phyloP scores from a whole-genome alignment of 2,888 invertebrate species.

The Dione juno region DNA sequence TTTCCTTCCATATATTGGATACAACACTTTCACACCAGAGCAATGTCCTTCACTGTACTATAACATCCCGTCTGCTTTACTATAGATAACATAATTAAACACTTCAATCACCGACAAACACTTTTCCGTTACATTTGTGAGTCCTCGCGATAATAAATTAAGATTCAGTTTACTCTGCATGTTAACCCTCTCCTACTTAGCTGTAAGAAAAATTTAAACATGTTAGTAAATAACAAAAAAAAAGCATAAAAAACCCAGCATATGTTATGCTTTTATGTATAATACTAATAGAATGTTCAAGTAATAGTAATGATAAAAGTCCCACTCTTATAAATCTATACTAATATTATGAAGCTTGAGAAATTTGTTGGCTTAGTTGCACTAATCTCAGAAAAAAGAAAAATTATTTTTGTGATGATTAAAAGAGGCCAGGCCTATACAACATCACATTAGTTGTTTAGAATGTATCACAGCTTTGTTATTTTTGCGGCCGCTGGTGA shows the following conservation, averaged over 20 bases:
- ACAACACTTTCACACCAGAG: constrained; percentile 82
- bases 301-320: too few relatives aligned
- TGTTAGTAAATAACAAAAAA: constrained; percentile 21
- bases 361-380: too few relatives aligned
- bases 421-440: too few relatives aligned
- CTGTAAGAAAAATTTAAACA: constrained; percentile 62
- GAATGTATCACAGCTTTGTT: too few relatives aligned
- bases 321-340: too few relatives aligned
- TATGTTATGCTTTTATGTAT: too few relatives aligned
- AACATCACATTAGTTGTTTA: too few relatives aligned
- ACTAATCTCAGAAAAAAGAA: too few relatives aligned
- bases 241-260: neutral
- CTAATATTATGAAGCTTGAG: too few relatives aligned
- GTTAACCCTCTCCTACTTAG: constrained; percentile 68
- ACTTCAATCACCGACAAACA: constrained; percentile 74
- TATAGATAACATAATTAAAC: constrained; percentile 68
- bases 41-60: constrained; percentile 73
- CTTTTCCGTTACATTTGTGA: constrained; percentile 78
- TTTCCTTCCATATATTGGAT: constrained; percentile 81
- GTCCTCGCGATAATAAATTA: constrained; percentile 82
- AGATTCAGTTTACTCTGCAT: constrained; percentile 74
- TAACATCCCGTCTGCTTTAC: constrained; percentile 67
- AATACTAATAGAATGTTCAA: neutral
- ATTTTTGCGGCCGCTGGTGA: too few relatives aligned
- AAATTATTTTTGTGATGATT: too few relatives aligned